These are phyloP conservation scores for Aleiodes testaceus DNA, from an alignment of 2,888 invertebrate genomes.

Conservation along the genomic window DNA sequence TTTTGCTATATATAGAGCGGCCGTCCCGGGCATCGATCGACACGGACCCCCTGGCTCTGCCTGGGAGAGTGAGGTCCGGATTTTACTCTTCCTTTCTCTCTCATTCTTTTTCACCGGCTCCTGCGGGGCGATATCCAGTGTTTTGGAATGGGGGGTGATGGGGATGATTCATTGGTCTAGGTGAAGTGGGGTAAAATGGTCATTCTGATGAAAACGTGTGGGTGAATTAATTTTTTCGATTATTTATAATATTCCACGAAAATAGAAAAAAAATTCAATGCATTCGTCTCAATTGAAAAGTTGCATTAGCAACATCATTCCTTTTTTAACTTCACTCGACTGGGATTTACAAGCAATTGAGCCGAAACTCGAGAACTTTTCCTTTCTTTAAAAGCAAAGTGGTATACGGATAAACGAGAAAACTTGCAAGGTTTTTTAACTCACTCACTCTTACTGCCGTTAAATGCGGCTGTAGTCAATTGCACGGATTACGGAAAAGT, in stretches of 20 bases:
- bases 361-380: constrained; percentile 17
- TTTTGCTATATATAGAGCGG: constrained; percentile 45
- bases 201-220: too few species aligned
- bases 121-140: background rate
- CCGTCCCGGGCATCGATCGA: constrained; percentile 70
- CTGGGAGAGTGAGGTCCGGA: constrained; percentile 63
- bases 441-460: background rate
- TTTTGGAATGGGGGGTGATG: background rate
- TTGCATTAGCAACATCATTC: too few species aligned
- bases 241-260: too few species aligned
- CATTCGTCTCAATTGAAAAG: too few species aligned
- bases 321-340: background rate
- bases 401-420: background rate
- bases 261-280: too few species aligned
- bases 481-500: constrained; percentile 31
- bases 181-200: too few species aligned
- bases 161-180: constrained; percentile 1
- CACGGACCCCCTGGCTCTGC: constrained; percentile 56
- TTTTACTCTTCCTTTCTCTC: constrained; percentile 44
- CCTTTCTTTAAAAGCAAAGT: background rate
- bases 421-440: background rate
- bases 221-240: too few species aligned
- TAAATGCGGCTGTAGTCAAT: constrained; percentile 31
- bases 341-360: background rate
- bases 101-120: background rate